Percentiles rank a stretch among this genome's conserved stretches.
phyloP scores from a whole-genome alignment of 2,888 invertebrate genomes.

The Bugulina stolonifera region DNA sequence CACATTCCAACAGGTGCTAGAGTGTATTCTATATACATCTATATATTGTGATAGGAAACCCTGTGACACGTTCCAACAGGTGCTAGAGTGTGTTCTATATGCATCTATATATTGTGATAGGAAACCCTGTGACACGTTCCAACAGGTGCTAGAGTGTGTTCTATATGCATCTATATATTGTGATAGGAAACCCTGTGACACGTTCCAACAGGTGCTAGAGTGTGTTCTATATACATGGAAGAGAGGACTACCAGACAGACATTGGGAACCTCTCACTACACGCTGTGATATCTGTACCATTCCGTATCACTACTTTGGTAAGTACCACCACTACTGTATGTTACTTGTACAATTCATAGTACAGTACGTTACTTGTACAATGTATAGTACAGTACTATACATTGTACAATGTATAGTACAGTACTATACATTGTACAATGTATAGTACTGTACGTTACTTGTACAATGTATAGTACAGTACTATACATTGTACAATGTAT shows the following conservation, averaged over 20 bases:
- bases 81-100: not conserved
- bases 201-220: not conserved
- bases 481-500: no score
- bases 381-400: no score
- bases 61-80: not conserved
- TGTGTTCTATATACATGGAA: constrained; percentile 22
- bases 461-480: no score
- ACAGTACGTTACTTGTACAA: no score
- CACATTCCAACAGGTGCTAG: not conserved
- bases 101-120: not conserved
- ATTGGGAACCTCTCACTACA: constrained; percentile 15
- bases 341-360: no score
- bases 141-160: not conserved
- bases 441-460: no score
- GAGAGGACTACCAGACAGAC: constrained; percentile 7
- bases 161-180: not conserved
- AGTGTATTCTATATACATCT: not conserved
- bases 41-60: constrained; percentile 4
- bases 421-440: no score
- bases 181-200: constrained; percentile 10
- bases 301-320: not conserved
- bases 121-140: constrained; percentile 5
- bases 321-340: no score
- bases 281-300: not conserved
- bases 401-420: no score